Evolutionary conservation across 1,140 invertebrate species (phyloP).

Genomic region (Drosophila repleta): DNA sequence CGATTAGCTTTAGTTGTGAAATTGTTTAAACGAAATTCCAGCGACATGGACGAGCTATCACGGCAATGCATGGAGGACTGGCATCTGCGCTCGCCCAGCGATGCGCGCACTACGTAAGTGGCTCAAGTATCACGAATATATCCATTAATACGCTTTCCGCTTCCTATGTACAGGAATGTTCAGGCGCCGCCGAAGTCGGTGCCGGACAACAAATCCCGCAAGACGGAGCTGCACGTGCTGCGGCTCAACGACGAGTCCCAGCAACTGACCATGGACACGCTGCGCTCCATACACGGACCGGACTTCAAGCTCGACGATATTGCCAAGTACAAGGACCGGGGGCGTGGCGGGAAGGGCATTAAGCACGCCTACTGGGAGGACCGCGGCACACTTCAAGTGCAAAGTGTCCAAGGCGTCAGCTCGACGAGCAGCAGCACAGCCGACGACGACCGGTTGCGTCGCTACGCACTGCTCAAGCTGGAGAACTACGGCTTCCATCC

Average conservation of each 20-base stretch:
- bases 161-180: conserved; percentile 51
- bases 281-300: conserved; percentile 88
- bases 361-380: conserved; percentile 90
- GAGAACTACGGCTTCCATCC: conserved; percentile 90
- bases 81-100: conserved; percentile 85
- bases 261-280: conserved; percentile 88
- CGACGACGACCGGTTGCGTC: conserved; percentile 85
- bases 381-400: conserved; percentile 88
- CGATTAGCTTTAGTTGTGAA: conserved; percentile 41
- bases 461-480: conserved; percentile 89
- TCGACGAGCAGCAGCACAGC: conserved; percentile 43
- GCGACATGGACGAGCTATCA: conserved; percentile 80
- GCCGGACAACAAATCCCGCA: conserved; percentile 84
- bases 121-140: not conserved
- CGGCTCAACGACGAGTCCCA: conserved; percentile 87
- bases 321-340: conserved; percentile 87
- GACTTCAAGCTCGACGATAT: conserved; percentile 86
- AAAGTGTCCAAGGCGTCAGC: conserved; percentile 89
- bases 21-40: conserved; percentile 5
- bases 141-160: not conserved
- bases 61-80: conserved; percentile 85
- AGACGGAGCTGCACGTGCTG: conserved; percentile 89
- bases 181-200: conserved; percentile 48
- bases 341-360: conserved; percentile 86
- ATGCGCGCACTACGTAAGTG: conserved; percentile 85